Percentiles rank a stretch among this genome's conserved stretches.
Evolutionary conservation across 2,888 invertebrate genomes (phyloP).

Genomic region (Cylloceria caligata): DNA sequence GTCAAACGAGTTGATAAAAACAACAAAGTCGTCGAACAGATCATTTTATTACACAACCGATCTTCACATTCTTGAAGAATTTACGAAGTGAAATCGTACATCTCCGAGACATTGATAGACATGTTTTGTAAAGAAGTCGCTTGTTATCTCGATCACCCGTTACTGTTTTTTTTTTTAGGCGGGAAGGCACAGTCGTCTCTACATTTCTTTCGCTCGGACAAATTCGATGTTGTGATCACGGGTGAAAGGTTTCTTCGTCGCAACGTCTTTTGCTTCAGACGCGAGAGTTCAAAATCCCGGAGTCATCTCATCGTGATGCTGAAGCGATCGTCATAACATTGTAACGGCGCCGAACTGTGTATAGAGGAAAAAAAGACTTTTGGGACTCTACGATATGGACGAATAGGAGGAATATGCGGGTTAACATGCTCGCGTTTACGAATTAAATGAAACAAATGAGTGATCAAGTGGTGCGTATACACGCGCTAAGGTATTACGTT

Average conservation of each 20-base stretch:
- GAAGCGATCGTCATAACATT: no score
- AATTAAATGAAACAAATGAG: slow-evolving; percentile 62
- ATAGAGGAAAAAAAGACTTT: no score
- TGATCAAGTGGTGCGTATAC: slow-evolving; percentile 47
- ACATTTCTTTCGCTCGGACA: slow-evolving; percentile 15
- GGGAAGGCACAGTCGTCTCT: neutral
- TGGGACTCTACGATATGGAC: no score
- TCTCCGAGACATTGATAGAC: slow-evolving; percentile 34
- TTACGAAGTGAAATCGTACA: slow-evolving; percentile 1
- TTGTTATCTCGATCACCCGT: slow-evolving; percentile 26
- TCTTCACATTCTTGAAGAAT: slow-evolving; percentile 10
- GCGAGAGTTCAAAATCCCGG: no score
- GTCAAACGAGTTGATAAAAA: slow-evolving; percentile 16
- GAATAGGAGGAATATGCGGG: no score
- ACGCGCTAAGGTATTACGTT: slow-evolving; percentile 71
- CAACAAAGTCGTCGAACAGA: neutral
- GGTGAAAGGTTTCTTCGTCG: no score
- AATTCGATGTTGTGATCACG: neutral
- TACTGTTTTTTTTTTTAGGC: slow-evolving; percentile 2
- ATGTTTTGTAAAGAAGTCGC: slow-evolving; percentile 25
- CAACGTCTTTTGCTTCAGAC: no score
- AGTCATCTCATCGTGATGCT: no score
- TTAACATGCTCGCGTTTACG: slow-evolving; percentile 29
- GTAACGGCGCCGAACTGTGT: no score
- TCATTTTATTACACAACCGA: slow-evolving; percentile 8